Conservation (phyloP, 2,113 vertebrate species). For the Euleptes europaea region DNA sequence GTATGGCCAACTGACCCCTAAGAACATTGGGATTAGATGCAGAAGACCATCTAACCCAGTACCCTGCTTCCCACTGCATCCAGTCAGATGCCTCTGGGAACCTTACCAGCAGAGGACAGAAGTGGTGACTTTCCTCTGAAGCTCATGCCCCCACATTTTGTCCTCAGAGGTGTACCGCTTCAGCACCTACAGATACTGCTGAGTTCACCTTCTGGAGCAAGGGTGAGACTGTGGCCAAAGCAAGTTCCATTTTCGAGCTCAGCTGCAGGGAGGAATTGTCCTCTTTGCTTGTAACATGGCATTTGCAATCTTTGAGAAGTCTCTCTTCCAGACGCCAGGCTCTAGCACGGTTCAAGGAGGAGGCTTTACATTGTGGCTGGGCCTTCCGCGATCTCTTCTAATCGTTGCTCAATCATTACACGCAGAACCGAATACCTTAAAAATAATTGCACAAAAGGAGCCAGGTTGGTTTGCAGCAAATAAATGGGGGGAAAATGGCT, state of each 20-base stretch:
- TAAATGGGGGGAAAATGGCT: neutral
- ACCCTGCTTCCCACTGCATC: neutral
- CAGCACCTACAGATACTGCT: neutral
- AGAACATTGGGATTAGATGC: neutral
- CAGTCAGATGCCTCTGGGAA: no score
- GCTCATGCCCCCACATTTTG: no score
- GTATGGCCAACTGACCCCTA: neutral
- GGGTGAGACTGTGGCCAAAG: neutral
- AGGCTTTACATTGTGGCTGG: slow-evolving; percentile 63
- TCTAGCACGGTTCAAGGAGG: rapidly evolving
- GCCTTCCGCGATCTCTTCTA: slow-evolving; percentile 84
- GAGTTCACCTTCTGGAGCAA: neutral
- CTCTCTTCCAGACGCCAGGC: neutral
- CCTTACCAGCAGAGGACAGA: rapidly evolving
- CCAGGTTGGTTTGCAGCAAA: neutral
- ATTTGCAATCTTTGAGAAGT: neutral
- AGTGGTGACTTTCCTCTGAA: no score
- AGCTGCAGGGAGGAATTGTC: rapidly evolving
- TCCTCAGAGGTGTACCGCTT: neutral
- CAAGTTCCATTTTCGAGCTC: rapidly evolving
- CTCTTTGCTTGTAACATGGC: rapidly evolving
- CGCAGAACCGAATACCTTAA: slow-evolving; percentile 83
- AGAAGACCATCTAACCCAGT: neutral
- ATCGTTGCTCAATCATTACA: slow-evolving; percentile 86
- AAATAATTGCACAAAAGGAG: neutral